Percentiles rank a stretch among this genome's conserved stretches.
These are phyloP conservation scores for Brotula barbata DNA, from an alignment of 2,797 vertebrate species.

Conservation along the genomic window DNA sequence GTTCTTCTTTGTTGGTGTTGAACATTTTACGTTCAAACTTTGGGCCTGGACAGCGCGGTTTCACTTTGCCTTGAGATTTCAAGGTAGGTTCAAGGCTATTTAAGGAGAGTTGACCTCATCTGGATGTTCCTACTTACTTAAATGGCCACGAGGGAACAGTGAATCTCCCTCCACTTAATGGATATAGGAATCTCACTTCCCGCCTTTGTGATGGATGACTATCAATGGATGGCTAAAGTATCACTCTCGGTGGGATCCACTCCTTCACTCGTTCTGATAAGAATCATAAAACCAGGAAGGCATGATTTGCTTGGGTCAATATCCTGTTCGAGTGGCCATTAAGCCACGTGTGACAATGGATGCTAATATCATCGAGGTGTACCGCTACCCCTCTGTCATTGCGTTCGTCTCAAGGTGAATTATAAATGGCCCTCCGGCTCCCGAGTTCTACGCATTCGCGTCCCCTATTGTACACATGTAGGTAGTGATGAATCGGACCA, in stretches of 20 bases:
- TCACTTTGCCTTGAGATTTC: conserved; percentile 61
- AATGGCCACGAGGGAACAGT: conserved; percentile 72
- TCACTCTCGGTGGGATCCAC: conserved; percentile 64
- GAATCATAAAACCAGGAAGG: conserved; percentile 71
- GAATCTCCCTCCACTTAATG: conserved; percentile 77
- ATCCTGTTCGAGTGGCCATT: conserved; percentile 74
- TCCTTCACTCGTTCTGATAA: conserved; percentile 74
- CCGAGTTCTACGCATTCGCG: conserved; percentile 44
- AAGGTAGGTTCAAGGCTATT: conserved; percentile 78
- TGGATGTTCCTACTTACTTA: conserved; percentile 68
- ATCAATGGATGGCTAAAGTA: conserved; percentile 71
- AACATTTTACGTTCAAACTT: background rate
- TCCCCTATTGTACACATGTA: conserved; percentile 11
- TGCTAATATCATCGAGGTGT: conserved; percentile 71
- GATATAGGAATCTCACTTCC: conserved; percentile 74
- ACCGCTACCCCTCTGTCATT: conserved; percentile 65
- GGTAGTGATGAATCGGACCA: conserved; percentile 55
- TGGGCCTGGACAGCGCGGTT: no score
- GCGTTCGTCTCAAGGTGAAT: conserved; percentile 77
- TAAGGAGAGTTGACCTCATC: conserved; percentile 64
- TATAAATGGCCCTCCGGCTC: conserved; percentile 63
- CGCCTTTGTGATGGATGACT: conserved; percentile 75
- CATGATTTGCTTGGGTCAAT: conserved; percentile 75
- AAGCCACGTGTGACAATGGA: conserved; percentile 69
- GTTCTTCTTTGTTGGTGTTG: no score